Evolutionary conservation across 1,140 invertebrate genomes (phyloP).

Genomic region (Drosophila kanapiae): DNA sequence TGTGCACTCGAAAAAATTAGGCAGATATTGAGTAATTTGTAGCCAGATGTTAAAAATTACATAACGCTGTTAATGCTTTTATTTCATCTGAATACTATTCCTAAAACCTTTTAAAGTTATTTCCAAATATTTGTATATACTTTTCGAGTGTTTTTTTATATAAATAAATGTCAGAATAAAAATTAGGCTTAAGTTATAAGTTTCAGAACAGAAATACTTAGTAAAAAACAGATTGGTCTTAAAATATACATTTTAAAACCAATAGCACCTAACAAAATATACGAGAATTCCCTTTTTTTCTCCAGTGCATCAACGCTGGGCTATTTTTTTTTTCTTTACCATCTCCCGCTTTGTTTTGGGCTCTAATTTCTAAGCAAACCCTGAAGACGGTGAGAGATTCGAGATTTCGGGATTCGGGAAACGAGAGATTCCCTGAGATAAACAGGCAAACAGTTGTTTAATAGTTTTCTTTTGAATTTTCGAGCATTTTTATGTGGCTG

Average conservation of each 20-base stretch:
- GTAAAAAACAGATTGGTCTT: too few relatives aligned
- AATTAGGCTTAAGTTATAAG: too few relatives aligned
- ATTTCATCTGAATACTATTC: too few relatives aligned
- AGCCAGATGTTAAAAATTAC: too few relatives aligned
- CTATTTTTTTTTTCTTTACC: slow-evolving; percentile 19
- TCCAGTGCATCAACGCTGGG: slow-evolving; percentile 10
- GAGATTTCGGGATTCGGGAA: slow-evolving; percentile 36
- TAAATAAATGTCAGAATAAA: too few relatives aligned
- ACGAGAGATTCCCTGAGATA: slow-evolving; percentile 66
- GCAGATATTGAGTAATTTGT: rapidly evolving
- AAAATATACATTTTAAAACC: too few relatives aligned
- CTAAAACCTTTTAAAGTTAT: too few relatives aligned
- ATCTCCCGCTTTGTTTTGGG: slow-evolving; percentile 78
- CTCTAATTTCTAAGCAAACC: slow-evolving; percentile 83
- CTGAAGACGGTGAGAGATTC: slow-evolving; percentile 41
- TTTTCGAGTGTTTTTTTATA: too few relatives aligned
- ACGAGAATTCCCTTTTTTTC: neutral
- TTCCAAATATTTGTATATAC: too few relatives aligned
- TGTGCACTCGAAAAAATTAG: neutral
- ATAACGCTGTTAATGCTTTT: too few relatives aligned
- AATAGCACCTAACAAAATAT: neutral
- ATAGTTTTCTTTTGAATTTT: slow-evolving; percentile 82
- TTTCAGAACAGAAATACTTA: too few relatives aligned
- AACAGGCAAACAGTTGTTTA: slow-evolving; percentile 74
- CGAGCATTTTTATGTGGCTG: slow-evolving; percentile 50